These are phyloP conservation scores for Drosophila takahashii DNA, from an alignment of 1,140 invertebrate genomes.

Conservation along the genomic window DNA sequence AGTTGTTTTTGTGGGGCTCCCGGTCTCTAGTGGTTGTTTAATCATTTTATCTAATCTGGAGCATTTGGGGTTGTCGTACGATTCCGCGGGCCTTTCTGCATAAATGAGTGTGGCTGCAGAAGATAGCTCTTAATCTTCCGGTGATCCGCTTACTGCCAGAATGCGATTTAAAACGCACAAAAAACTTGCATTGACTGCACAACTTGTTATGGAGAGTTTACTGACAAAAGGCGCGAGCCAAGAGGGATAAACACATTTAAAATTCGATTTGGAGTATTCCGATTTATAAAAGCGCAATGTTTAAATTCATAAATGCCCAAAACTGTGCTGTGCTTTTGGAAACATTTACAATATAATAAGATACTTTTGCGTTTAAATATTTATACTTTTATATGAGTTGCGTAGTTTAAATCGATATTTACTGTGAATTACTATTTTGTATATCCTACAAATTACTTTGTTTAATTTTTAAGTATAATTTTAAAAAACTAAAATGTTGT, in stretches of 20 bases:
- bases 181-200: slow-evolving; percentile 23
- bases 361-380: no score
- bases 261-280: background rate
- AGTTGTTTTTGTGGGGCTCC: slow-evolving; percentile 45
- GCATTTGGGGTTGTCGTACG: slow-evolving; percentile 32
- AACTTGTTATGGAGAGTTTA: slow-evolving; percentile 12
- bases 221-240: background rate
- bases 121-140: slow-evolving; percentile 29
- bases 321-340: background rate
- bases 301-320: background rate
- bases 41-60: slow-evolving; percentile 74
- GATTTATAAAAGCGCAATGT: no score
- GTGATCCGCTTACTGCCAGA: slow-evolving; percentile 25
- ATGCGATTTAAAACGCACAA: slow-evolving; percentile 18
- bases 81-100: background rate
- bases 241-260: slow-evolving; percentile 8
- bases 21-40: slow-evolving; percentile 54
- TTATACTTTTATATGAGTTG: no score
- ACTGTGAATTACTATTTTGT: no score
- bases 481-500: no score
- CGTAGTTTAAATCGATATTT: no score
- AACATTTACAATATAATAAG: no score
- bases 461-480: no score
- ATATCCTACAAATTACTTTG: no score
- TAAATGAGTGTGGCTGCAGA: slow-evolving; percentile 5